These are phyloP conservation scores for Lasioglossum villosulum DNA, from an alignment of 2,888 invertebrate species.

Conservation along the genomic window DNA sequence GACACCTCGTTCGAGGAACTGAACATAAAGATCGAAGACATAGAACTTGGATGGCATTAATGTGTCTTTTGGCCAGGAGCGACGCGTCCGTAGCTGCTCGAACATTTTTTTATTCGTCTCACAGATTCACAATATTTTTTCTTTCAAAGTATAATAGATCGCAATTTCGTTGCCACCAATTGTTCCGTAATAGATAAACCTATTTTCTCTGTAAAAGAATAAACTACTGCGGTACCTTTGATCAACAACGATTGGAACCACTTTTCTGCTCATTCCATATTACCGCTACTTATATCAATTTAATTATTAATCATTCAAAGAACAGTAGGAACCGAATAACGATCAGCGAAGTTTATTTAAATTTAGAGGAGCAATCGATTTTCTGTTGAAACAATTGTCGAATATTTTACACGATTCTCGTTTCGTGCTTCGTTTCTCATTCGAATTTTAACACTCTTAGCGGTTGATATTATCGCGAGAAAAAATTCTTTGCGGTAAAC, in stretches of 20 bases:
- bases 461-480: not conserved
- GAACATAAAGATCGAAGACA: constrained; percentile 80
- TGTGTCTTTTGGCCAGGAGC: not conserved
- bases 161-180: not conserved
- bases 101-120: constrained; percentile 4
- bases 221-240: constrained; percentile 10
- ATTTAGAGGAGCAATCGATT: not conserved
- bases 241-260: not conserved
- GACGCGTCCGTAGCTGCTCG: not conserved
- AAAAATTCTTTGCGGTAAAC: constrained; percentile 39
- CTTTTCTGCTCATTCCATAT: not conserved
- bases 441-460: not conserved
- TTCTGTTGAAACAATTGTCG: not conserved
- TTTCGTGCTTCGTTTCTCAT: not conserved
- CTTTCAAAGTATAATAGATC: not conserved
- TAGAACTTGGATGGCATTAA: constrained; percentile 79
- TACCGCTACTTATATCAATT: not conserved
- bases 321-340: not conserved
- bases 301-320: not conserved
- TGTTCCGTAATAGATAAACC: not conserved
- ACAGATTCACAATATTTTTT: not conserved
- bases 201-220: not conserved
- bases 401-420: not conserved
- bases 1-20: constrained; percentile 80
- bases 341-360: not conserved